Evolutionary conservation across 2,113 vertebrate species (phyloP).

Genomic region (Otolemur garnettii): DNA sequence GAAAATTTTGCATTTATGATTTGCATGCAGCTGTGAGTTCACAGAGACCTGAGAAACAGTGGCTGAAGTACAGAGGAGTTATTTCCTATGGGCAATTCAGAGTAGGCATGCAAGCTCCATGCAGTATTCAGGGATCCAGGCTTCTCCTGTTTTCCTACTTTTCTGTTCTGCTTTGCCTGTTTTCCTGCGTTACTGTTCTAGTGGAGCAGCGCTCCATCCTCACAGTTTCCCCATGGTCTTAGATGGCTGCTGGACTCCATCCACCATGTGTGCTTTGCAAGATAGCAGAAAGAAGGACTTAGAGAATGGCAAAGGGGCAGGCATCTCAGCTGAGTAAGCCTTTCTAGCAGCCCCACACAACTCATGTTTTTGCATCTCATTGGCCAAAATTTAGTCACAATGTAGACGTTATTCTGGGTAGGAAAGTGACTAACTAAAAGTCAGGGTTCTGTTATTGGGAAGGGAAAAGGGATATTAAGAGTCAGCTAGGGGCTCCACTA

Average conservation of each 20-base stretch:
- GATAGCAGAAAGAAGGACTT: not conserved
- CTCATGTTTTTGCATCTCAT: not conserved
- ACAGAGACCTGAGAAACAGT: not conserved
- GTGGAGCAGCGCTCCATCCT: not conserved
- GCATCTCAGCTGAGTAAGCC: not conserved
- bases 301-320: not conserved
- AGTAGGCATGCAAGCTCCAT: not conserved
- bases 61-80: not conserved
- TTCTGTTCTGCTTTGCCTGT: too few species aligned
- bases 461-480: not conserved
- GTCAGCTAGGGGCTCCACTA: not conserved
- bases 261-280: accelerated
- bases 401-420: not conserved
- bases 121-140: not conserved
- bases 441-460: not conserved
- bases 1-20: not conserved
- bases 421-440: not conserved
- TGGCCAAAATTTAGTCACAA: not conserved
- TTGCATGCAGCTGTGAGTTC: not conserved
- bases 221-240: not conserved
- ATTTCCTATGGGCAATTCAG: not conserved
- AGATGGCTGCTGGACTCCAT: not conserved
- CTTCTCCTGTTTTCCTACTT: not conserved
- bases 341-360: not conserved
- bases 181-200: not conserved